Conservation (phyloP, 2,113 vertebrate species). For the Uropsilus gracilis region DNA sequence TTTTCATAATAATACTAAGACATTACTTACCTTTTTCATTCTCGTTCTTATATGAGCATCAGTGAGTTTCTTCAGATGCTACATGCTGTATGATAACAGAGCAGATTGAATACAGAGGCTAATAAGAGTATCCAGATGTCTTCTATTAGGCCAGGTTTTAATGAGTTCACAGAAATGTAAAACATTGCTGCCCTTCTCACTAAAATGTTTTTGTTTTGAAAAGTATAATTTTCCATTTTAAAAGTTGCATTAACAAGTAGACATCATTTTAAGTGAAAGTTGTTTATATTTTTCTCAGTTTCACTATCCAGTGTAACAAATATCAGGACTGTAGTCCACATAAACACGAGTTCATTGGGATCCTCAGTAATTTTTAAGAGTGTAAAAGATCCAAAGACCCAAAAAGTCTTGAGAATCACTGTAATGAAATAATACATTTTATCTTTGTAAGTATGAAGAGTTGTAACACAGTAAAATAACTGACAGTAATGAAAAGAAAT, state of each 20-base stretch:
- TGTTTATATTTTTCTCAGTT: not conserved
- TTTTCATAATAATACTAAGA: not conserved
- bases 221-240: not conserved
- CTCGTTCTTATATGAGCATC: not conserved
- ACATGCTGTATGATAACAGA: not conserved
- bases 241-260: not conserved
- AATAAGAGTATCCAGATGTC: not conserved
- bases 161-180: not conserved
- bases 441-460: not conserved
- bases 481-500: not conserved
- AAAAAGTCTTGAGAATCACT: too few species aligned
- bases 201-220: not conserved
- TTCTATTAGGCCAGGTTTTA: not conserved
- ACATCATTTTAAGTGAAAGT: not conserved
- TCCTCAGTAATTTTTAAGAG: not conserved
- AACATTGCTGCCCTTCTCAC: not conserved
- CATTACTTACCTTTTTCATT: not conserved
- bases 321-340: not conserved
- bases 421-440: too few species aligned
- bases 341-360: not conserved
- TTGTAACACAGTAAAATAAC: not conserved
- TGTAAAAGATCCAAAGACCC: not conserved
- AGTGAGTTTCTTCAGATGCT: not conserved
- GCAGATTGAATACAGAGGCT: not conserved
- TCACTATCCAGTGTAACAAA: constrained; percentile 29